Base-by-base conservation (phyloP, 1,140 invertebrate species). In the Bombus superbus region DNA sequence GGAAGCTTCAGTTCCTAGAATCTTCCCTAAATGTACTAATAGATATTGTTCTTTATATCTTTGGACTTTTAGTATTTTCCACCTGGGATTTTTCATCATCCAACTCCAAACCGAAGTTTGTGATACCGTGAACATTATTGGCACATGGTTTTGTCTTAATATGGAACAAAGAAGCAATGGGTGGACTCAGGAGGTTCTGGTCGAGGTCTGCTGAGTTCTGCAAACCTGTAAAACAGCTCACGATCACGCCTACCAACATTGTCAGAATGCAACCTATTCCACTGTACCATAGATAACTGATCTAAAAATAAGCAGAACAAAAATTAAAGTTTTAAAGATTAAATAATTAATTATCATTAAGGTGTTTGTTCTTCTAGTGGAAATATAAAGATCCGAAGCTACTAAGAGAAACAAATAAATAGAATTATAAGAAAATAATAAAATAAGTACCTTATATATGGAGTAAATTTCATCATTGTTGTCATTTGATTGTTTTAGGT, bases 211-310 rank as follows among this genome's bases (percentile, higher is more conserved):
- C 90, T 0, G 96, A 95, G 90, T 97, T 94, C 83, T 96, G 94
- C 13, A 93, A 89, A 5, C 97, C 97, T 11, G 98, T 97, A 1
- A 97, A 86, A 2, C 97, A 95, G 71, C 98, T 98, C 3, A 98
- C 96, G 0, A 97, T 53, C 47, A 97, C 92, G 2, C 98, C 98
- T 25, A 97, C 94, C 6, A 97, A 85, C 44, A 98, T 94, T 0
- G 98, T 98, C 1, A 97, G 94, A 1, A 96, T 85, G 72, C 96
- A 97, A 3, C 97, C 98, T n/a, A 98, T 96, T 44, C 96, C 96
- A n/a, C 97, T 97, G 92, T 97, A 97, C 97, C 97, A 98, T 87
- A 98, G 94, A 93, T 97, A 98, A 47, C 97, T 97, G 71, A 97
- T 94, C 92, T 96, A 94, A n/a, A 72, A 80, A 4, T 64, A 62